Evolutionary conservation across 2,113 vertebrate genomes (phyloP), one percentile per base, ranked within the genome.

Genomic region (Petrocephalus zakoni): DNA sequence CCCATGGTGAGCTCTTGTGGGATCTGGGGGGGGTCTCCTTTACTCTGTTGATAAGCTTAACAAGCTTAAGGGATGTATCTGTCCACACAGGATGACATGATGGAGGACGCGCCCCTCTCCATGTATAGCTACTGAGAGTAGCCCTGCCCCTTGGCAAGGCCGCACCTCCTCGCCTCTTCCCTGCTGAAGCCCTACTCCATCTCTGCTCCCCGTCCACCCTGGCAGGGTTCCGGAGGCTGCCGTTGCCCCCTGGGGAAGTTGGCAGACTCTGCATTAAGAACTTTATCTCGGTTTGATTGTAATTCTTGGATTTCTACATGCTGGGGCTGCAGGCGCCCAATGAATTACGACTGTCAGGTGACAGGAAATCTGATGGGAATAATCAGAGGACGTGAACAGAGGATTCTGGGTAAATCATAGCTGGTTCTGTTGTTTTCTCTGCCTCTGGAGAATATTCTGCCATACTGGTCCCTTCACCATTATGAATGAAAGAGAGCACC

Each of bases 71-170:
- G 42, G 61, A 13, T 49, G 0, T 34, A 8, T 88, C 89, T 88
- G 34, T 88, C 49, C 5, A 72, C 91, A 78, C 89, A 98, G 97
- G 97, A 98, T 88, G 97, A 98, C 85, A 98, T 97, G 96, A 97
- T 97, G 97, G 97, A 98, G 91, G 97, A 98, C 91, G 96, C 97
- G 0, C 97, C 97, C 34, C 94, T 98, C 92, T 97, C 97, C 89
- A 97, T 97, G 95, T 97, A 97, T 95, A 97, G 94, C 95, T 98
- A 98, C 94, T 98, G 96, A 96, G 88, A 89, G 90, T 1, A 22
- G 34, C 2, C 21, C 4, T 9, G 1, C n/a, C 37, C 7, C 19
- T 37, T 17, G 42, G 29, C 17, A 4, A 55, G 72, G 68, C n/a
- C 68, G 55, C 88, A 56, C 86, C 51, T 81, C 22, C 29, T 19